Evolutionary conservation across 2,888 invertebrate species (phyloP).

Genomic region (Plebejus melissa): DNA sequence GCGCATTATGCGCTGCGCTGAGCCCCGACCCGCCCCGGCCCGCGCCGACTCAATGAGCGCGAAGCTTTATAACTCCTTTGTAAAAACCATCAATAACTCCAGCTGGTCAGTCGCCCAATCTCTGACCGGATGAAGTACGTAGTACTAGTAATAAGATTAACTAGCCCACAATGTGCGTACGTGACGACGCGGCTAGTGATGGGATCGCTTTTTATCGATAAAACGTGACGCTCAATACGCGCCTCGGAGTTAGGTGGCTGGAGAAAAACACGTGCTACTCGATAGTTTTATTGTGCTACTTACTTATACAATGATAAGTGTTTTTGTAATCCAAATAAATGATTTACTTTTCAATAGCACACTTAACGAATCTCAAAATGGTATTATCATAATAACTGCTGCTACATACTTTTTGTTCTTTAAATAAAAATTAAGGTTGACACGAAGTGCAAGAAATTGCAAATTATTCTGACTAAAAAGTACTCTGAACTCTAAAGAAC

Average conservation of each 20-base stretch:
- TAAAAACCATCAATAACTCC: neutral
- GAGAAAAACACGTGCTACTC: slow-evolving; percentile 19
- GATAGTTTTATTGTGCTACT: neutral
- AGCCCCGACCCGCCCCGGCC: too few species aligned
- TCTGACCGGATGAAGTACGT: slow-evolving; percentile 28
- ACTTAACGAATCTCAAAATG: neutral
- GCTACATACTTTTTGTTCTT: neutral
- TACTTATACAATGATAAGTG: neutral
- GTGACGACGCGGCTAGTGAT: slow-evolving; percentile 43
- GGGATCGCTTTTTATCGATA: slow-evolving; percentile 41
- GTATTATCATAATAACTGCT: neutral
- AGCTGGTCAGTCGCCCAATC: slow-evolving; percentile 15
- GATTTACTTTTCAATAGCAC: neutral
- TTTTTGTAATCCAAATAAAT: slow-evolving; percentile 1
- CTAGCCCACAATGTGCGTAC: slow-evolving; percentile 44
- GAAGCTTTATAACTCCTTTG: neutral
- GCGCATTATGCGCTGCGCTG: too few species aligned
- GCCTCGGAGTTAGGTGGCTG: slow-evolving; percentile 10
- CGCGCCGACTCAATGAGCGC: too few species aligned
- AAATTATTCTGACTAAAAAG: neutral
- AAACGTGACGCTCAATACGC: slow-evolving; percentile 30
- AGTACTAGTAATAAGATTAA: slow-evolving; percentile 39
- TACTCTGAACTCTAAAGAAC: neutral
- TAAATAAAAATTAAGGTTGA: neutral
- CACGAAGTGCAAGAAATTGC: neutral